Conservation (phyloP, 2,888 invertebrate genomes). For the Drosophila recens region DNA sequence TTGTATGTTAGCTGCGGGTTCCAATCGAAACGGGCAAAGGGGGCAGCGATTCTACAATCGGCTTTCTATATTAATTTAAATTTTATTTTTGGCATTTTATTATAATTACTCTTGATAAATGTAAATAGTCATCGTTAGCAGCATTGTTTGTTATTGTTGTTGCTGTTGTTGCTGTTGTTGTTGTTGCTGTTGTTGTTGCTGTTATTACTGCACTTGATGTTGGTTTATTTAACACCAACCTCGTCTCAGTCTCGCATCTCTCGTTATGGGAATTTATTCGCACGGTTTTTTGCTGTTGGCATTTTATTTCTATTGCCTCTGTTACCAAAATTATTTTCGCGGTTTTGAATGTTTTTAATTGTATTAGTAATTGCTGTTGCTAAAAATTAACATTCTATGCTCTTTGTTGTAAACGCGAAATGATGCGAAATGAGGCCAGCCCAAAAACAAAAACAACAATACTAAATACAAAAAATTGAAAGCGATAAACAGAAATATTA, state of each 20-base stretch:
- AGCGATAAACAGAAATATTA: conserved; percentile 36
- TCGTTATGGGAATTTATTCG: conserved; percentile 47
- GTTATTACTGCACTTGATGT: conserved; percentile 70
- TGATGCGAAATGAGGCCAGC: conserved; percentile 41
- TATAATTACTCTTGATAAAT: conserved; percentile 79
- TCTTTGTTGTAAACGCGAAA: conserved; percentile 52
- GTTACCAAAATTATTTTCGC: conserved; percentile 65
- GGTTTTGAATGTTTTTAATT: conserved; percentile 75
- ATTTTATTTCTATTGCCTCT: conserved; percentile 34
- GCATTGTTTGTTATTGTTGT: conserved; percentile 52
- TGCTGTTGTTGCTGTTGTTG: conserved; percentile 27
- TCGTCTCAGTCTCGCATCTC: conserved; percentile 16
- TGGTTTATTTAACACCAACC: conserved; percentile 42
- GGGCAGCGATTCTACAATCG: conserved; percentile 66
- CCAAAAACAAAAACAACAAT: conserved; percentile 17
- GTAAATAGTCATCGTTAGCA: conserved; percentile 74
- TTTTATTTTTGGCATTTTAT: conserved; percentile 81
- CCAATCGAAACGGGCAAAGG: not conserved
- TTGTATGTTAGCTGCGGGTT: conserved; percentile 31
- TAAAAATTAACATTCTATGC: conserved; percentile 64
- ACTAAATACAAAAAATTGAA: not conserved
- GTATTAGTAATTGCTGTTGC: conserved; percentile 55
- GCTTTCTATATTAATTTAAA: conserved; percentile 81
- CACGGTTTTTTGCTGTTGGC: conserved; percentile 32
- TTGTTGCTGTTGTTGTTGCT: too few relatives aligned